Base-by-base conservation (phyloP, 2,113 vertebrate species). In the Poecile atricapillus region DNA sequence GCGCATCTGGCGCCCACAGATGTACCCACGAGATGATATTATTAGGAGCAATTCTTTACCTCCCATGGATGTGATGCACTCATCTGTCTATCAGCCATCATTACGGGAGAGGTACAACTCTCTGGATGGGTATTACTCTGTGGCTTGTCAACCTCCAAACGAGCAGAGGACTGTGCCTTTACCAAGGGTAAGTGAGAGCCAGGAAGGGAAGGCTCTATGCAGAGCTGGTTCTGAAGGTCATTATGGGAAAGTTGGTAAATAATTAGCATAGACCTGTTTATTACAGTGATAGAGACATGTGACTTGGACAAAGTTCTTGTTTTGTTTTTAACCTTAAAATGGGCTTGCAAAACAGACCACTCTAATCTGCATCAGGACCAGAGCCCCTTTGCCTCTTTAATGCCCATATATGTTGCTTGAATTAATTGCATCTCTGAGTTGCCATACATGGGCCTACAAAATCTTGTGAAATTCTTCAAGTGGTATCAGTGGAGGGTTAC, bases 41-140 rank as follows among this genome's bases (percentile, higher is more conserved):
- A 98, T 98, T 81, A 98, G 99, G 97, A 99, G 99, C 95, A 99
- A 99, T 97, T 99, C 99, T 31, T 98, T 99, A 96, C 99, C 99
- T 97, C 99, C 98, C 75, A 98, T 98, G 98, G 99, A 99, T 92
- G 98, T 99, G 93, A 97, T 99, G 97, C 99, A 99, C 89, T 99
- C 99, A 33, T 98, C 99, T 70, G 98, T 99, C 91, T 99, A 99
- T 97, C 98, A 98, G 96, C 98, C 98, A 3, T 99, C 99, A 8
- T 98, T 99, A 88, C 98, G 99, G 64, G 99, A 99, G 98, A 98
- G 99, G 97, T 99, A 98, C 97, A 99, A 98, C 98, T 99, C 99
- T 58, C 93, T 99, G 94, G 99, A 99, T 97, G 98, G 98, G 50
- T 99, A 99, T 97, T 99, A 98, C 97, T 99, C 98, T 86, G 98